Percentiles rank a stretch among this genome's conserved stretches.
phyloP scores from a whole-genome alignment of 2,888 invertebrate genomes.

The Cryptocephalus primarius region DNA sequence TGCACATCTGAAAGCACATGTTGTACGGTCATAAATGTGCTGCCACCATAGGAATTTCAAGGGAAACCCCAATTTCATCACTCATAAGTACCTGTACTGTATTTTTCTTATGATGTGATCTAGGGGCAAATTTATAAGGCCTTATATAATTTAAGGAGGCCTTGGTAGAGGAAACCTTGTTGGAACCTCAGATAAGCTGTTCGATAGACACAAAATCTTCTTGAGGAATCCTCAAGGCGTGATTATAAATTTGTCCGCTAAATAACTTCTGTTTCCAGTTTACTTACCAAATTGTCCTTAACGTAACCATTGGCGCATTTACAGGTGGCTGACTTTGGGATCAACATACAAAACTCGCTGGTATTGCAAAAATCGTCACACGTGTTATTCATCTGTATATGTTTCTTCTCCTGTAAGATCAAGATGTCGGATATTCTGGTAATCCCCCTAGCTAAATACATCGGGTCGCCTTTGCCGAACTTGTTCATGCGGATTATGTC shows the following conservation, averaged over 20 bases:
- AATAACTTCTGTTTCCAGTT: too few species aligned
- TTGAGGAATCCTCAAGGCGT: too few species aligned
- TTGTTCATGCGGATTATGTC: conserved; percentile 55
- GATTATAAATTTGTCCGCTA: too few species aligned
- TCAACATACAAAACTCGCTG: conserved; percentile 48
- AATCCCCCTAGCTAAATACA: conserved; percentile 44
- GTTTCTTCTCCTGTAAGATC: conserved; percentile 55
- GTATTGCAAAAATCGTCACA: conserved; percentile 50
- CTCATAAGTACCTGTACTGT: conserved; percentile 12
- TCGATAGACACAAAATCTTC: too few species aligned
- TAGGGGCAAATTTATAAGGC: too few species aligned
- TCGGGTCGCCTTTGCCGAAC: conserved; percentile 48
- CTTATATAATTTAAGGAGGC: too few species aligned
- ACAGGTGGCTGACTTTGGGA: conserved; percentile 30
- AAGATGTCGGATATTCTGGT: conserved; percentile 52
- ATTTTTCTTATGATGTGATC: too few species aligned
- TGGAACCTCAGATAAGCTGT: too few species aligned
- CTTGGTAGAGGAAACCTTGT: too few species aligned
- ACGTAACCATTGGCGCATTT: conserved; percentile 33
- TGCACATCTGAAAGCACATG: conserved; percentile 32
- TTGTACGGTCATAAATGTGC: too few species aligned
- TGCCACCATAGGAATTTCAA: too few species aligned
- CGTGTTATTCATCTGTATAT: conserved; percentile 45
- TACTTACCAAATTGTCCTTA: conserved; percentile 31
- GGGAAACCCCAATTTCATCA: too few species aligned